Conservation (phyloP, 2,113 vertebrate genomes). For the Cyanoderma ruficeps region DNA sequence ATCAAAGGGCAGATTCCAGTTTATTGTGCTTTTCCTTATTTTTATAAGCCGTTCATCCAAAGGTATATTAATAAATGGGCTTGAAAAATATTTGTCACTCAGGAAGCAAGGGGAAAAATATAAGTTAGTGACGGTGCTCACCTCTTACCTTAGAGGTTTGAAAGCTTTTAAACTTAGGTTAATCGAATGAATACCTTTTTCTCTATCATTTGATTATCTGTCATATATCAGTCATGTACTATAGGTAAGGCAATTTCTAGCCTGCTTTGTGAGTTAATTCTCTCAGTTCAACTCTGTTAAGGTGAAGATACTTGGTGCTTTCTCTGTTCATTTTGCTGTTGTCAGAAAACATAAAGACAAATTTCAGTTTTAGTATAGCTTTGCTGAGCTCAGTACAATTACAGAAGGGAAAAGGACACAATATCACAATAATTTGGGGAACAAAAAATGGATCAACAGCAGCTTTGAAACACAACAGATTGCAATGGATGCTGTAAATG, state of each 20-base stretch:
- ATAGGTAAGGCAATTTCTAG: neutral
- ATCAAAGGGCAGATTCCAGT: neutral
- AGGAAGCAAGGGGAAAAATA: neutral
- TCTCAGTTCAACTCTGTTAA: neutral
- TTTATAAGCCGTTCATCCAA: neutral
- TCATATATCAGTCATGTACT: neutral
- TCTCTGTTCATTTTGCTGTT: neutral
- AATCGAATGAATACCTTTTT: neutral
- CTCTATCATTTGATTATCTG: neutral
- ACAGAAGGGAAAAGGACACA: neutral
- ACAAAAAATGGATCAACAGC: constrained; percentile 5
- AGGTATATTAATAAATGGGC: neutral
- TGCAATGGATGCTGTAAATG: constrained; percentile 42
- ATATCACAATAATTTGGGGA: neutral
- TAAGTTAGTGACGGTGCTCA: neutral
- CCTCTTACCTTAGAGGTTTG: neutral
- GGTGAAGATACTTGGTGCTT: neutral
- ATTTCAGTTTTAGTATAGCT: neutral
- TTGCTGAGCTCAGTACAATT: neutral
- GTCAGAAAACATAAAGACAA: neutral
- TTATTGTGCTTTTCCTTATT: neutral
- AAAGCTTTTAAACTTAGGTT: constrained; percentile 1
- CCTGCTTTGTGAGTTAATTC: neutral
- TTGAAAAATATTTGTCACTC: neutral
- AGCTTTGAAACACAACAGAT: constrained; percentile 39